Evolutionary conservation across 2,797 vertebrate species (phyloP), one percentile per base, ranked within the genome.

Genomic region (Coregonus sp.): DNA sequence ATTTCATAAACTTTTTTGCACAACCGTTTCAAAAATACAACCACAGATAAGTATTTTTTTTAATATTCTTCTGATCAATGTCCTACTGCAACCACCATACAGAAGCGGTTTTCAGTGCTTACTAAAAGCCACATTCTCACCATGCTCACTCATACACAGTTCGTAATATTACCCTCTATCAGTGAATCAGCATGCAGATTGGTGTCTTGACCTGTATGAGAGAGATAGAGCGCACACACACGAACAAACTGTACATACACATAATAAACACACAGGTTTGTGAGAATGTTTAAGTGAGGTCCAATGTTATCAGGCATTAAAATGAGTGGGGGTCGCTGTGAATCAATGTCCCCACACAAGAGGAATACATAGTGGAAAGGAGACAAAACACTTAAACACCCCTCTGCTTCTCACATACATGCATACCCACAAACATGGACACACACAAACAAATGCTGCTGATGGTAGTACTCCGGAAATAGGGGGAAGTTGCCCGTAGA

Each of bases 271-370:
- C 25, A 31, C 29, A 67, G 12, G 29, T 67, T 67, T 33, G 18
- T 40, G 35, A 37, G 35, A 9, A 35, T 70, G 35, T 70, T 47
- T 68, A 2, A 3, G 68, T 70, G 68, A 70, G 37, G 37, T 70
- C 16, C 35, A 40, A n/a, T 40, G 65, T 40, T 37, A 70, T 47
- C 67, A 69, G 37, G 68, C 37, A 70, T 70, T 70, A 70, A 47
- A 70, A 70, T 65, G 11, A 35, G 35, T 65, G 63, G 1, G 66
- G 73, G 70, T 80, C 5, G 2, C 75, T 78, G 74, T 87, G 86
- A 91, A 80, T 80, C 80, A 4, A 16, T 67, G 76, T 81, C 78
- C 78, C 72, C 76, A 81, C 82, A 84, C 79, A 88, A 77, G 79
- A 76, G 79, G 78, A 82, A 86, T 81, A 84, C 78, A 89, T 78